Percentiles rank a stretch among this genome's conserved stretches.
Evolutionary conservation across 1,140 invertebrate genomes (phyloP).

Genomic region (Sitodiplosis mosellana): DNA sequence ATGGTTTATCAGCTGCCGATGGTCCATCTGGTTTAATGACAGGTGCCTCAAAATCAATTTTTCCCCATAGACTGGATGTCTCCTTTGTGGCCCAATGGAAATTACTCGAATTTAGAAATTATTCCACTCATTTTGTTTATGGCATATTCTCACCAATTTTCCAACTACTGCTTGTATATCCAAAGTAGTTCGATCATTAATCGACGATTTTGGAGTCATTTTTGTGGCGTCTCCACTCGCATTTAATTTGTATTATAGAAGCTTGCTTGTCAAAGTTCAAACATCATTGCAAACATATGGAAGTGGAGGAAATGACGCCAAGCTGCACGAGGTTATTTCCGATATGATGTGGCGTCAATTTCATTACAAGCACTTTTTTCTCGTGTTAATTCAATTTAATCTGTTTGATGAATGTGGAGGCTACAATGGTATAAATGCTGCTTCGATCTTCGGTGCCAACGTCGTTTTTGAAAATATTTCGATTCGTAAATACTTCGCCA

Average conservation of each 20-base stretch:
- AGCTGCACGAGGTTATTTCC: too few relatives aligned
- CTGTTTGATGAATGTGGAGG: constrained; percentile 26
- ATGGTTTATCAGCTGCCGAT: constrained; percentile 24
- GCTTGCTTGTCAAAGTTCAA: too few relatives aligned
- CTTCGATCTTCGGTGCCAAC: constrained; percentile 13
- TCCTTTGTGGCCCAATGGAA: constrained; percentile 19
- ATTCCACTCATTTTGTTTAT: constrained; percentile 5
- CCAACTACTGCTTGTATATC: constrained; percentile 25
- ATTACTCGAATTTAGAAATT: constrained; percentile 6
- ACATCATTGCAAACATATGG: too few relatives aligned
- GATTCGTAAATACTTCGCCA: constrained; percentile 23
- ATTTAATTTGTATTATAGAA: too few relatives aligned
- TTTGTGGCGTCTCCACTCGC: too few relatives aligned
- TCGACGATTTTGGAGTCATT: too few relatives aligned
- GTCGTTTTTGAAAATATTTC: constrained; percentile 17
- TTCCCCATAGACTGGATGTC: constrained; percentile 33
- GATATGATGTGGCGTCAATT: constrained; percentile 26
- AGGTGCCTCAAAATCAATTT: constrained; percentile 36
- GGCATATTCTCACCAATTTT: constrained; percentile 18
- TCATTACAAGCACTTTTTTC: constrained; percentile 22
- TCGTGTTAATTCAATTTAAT: constrained; percentile 24
- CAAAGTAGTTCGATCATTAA: too few relatives aligned
- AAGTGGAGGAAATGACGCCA: too few relatives aligned
- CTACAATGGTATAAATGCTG: constrained; percentile 18
- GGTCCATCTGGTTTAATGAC: constrained; percentile 26